phyloP scores from a whole-genome alignment of 2,888 invertebrate species.

The Elmis aenea region DNA sequence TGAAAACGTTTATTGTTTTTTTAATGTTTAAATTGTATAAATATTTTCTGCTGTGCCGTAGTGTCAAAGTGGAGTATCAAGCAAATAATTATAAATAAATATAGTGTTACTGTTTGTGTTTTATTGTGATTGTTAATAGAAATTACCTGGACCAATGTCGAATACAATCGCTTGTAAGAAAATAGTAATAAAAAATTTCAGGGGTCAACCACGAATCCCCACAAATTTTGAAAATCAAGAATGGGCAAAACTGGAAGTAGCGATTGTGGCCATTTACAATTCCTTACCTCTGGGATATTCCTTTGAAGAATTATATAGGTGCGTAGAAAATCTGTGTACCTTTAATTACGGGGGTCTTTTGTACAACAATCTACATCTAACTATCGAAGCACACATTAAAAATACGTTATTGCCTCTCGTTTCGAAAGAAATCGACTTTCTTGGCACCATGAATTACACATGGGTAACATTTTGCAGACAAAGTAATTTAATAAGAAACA shows the following conservation, averaged over 20 bases:
- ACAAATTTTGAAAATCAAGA: too few relatives aligned
- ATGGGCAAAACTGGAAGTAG: constrained; percentile 17
- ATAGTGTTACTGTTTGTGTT: too few relatives aligned
- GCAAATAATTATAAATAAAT: too few relatives aligned
- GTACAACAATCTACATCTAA: constrained; percentile 75
- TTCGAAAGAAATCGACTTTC: constrained; percentile 78
- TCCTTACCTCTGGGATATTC: constrained; percentile 51
- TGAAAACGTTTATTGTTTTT: too few relatives aligned
- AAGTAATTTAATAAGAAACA: constrained; percentile 95
- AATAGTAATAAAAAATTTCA: too few relatives aligned
- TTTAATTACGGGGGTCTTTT: constrained; percentile 85
- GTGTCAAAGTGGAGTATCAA: too few relatives aligned
- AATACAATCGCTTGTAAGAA: too few relatives aligned
- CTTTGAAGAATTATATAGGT: constrained; percentile 87
- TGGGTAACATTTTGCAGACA: constrained; percentile 93
- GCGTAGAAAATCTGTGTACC: constrained; percentile 94
- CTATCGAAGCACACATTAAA: constrained; percentile 80
- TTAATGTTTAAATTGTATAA: too few relatives aligned
- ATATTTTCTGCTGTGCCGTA: too few relatives aligned
- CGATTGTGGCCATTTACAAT: constrained; percentile 19
- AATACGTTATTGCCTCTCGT: constrained; percentile 80
- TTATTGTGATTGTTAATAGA: too few relatives aligned
- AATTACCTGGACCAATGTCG: too few relatives aligned
- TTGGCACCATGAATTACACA: constrained; percentile 82
- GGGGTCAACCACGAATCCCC: too few relatives aligned